Conservation (phyloP, 2,888 invertebrate species). For the Iphiclides podalirius region DNA sequence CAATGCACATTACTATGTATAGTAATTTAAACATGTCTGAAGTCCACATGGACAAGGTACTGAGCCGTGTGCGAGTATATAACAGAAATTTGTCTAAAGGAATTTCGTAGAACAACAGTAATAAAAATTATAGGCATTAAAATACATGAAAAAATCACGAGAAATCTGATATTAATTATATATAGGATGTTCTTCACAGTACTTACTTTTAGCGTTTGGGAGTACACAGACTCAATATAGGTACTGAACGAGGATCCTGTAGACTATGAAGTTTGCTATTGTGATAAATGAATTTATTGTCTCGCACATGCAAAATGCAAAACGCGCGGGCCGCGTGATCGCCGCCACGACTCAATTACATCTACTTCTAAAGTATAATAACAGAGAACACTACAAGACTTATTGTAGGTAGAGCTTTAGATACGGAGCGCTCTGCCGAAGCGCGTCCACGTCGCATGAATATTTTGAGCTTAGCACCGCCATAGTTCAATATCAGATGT, state of each 20-base stretch:
- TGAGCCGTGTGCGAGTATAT: slow-evolving; percentile 68
- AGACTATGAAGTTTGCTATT: slow-evolving; percentile 26
- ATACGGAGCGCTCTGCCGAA: slow-evolving; percentile 14
- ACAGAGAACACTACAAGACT: slow-evolving; percentile 33
- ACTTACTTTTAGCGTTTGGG: slow-evolving; percentile 50
- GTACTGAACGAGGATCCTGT: slow-evolving; percentile 7
- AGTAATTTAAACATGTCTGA: slow-evolving; percentile 63
- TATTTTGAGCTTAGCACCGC: slow-evolving; percentile 30
- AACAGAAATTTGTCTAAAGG: slow-evolving; percentile 9
- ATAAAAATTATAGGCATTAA: slow-evolving; percentile 51
- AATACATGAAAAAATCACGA: slow-evolving; percentile 53
- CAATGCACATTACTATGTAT: slow-evolving; percentile 67
- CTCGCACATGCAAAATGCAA: slow-evolving; percentile 71
- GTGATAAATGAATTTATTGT: slow-evolving; percentile 57
- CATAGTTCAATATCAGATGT: slow-evolving; percentile 28
- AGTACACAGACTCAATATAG: slow-evolving; percentile 21
- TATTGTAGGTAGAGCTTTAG: slow-evolving; percentile 21
- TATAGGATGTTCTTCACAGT: slow-evolving; percentile 69
- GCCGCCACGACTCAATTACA: slow-evolving; percentile 31
- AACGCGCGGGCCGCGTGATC: slow-evolving; percentile 34
- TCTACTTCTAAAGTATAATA: slow-evolving; percentile 38
- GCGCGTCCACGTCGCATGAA: slow-evolving; percentile 16
- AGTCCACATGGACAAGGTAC: slow-evolving; percentile 64
- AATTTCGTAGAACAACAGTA: slow-evolving; percentile 40
- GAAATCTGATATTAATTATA: slow-evolving; percentile 60